phyloP scores from a whole-genome alignment of 2,113 vertebrate species.

The Oncorhynchus nerka region DNA sequence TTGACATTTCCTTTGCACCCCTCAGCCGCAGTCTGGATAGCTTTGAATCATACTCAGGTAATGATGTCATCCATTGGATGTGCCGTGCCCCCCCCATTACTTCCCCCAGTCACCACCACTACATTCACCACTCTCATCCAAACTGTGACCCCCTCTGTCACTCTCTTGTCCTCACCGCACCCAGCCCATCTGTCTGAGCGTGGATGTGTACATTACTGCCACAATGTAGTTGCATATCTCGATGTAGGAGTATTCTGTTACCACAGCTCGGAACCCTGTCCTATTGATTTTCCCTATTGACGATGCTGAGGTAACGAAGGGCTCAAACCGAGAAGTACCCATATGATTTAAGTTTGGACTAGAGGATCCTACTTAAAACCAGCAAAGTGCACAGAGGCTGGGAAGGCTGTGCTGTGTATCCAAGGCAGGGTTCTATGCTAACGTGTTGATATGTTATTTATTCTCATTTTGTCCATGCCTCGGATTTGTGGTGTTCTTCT shows the following conservation, averaged over 20 bases:
- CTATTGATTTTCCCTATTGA: background rate
- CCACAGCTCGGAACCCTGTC: constrained; percentile 21
- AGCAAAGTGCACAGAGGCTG: no score
- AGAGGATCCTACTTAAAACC: background rate
- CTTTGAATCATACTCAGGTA: constrained; percentile 81
- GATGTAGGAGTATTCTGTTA: constrained; percentile 21
- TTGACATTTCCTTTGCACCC: constrained; percentile 64
- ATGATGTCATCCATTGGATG: constrained; percentile 44
- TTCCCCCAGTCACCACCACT: background rate
- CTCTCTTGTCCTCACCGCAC: background rate
- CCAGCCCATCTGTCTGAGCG: constrained; percentile 37
- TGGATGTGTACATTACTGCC: constrained; percentile 17
- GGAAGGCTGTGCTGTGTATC: background rate
- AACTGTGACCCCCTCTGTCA: background rate
- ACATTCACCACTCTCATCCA: background rate
- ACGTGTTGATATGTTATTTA: background rate
- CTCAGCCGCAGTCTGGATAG: constrained; percentile 79
- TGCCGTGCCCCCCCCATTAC: constrained; percentile 7
- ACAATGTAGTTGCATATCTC: constrained; percentile 10
- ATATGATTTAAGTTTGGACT: constrained; percentile 11
- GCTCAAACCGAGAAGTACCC: background rate
- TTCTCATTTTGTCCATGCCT: constrained; percentile 29
- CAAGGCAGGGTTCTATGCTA: constrained; percentile 28
- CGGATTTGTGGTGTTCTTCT: constrained; percentile 15
- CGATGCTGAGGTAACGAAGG: no score